These are phyloP conservation scores for Podabrus alpinus DNA, from an alignment of 2,888 invertebrate genomes.

Conservation along the genomic window DNA sequence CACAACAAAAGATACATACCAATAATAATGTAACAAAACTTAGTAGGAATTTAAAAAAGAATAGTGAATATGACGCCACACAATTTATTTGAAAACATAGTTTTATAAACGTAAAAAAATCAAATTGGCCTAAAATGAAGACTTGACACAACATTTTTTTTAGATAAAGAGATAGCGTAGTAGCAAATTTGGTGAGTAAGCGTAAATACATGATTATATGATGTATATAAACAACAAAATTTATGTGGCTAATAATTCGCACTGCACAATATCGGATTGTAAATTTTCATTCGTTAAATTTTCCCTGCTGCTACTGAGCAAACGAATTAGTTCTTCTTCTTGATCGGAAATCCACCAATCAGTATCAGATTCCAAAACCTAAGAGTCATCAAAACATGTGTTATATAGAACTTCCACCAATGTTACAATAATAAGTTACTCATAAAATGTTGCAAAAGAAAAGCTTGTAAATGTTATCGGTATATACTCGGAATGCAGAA, in stretches of 20 bases:
- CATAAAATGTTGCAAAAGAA: conserved; percentile 30
- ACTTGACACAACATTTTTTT: not conserved
- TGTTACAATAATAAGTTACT: conserved; percentile 28
- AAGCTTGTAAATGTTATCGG: conserved; percentile 24
- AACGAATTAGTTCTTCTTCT: conserved; percentile 76
- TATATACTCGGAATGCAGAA: not conserved
- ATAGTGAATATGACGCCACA: conserved; percentile 20
- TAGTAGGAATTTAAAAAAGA: conserved; percentile 5
- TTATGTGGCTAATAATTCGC: conserved; percentile 36
- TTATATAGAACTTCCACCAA: conserved; percentile 46
- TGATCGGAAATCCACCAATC: conserved; percentile 80
- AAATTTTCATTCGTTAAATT: conserved; percentile 59
- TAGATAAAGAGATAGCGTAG: not conserved
- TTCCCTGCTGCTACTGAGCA: conserved; percentile 71
- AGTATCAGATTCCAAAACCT: conserved; percentile 68
- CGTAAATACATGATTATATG: not conserved
- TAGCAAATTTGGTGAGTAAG: not conserved
- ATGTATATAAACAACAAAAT: not conserved
- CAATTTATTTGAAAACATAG: conserved; percentile 23
- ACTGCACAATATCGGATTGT: conserved; percentile 54
- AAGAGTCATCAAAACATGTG: conserved; percentile 55
- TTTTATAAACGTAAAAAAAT: conserved; percentile 13
- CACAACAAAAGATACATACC: conserved; percentile 30
- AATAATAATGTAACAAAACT: conserved; percentile 6
- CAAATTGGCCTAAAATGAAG: not conserved